These are phyloP conservation scores for Taphrorychus bicolor DNA, from an alignment of 2,888 invertebrate genomes.

Conservation along the genomic window DNA sequence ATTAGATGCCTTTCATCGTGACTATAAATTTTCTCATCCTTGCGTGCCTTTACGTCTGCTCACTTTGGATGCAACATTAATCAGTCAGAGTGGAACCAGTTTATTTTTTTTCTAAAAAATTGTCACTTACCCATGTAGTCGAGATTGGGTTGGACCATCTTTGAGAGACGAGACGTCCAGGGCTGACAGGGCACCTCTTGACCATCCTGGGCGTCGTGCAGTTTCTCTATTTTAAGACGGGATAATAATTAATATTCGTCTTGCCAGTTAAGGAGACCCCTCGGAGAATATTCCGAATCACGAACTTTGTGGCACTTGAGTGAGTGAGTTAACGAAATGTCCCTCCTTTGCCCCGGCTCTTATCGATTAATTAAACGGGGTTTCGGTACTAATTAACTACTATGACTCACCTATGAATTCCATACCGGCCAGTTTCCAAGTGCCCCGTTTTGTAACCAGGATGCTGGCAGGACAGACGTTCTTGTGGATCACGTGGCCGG, in stretches of 20 bases:
- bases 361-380: slow-evolving; percentile 17
- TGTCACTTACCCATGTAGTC: slow-evolving; percentile 86
- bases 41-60: not conserved
- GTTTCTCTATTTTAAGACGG: too few relatives aligned
- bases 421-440: slow-evolving; percentile 95
- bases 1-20: slow-evolving; percentile 11
- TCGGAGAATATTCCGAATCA: not conserved
- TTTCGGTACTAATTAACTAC: not conserved
- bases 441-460: slow-evolving; percentile 88
- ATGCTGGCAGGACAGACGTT: slow-evolving; percentile 95
- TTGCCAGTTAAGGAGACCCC: not conserved
- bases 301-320: not conserved
- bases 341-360: too few relatives aligned
- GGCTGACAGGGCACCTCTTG: slow-evolving; percentile 79
- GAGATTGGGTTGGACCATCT: slow-evolving; percentile 92
- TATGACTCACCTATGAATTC: slow-evolving; percentile 83
- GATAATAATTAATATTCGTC: slow-evolving; percentile 5
- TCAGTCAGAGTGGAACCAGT: too few relatives aligned
- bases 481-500: slow-evolving; percentile 86
- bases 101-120: too few relatives aligned
- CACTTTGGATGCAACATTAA: not conserved
- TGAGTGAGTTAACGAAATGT: slow-evolving; percentile 13
- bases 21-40: slow-evolving; percentile 10
- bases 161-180: slow-evolving; percentile 91
- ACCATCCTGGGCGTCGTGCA: slow-evolving; percentile 61